phyloP scores from a whole-genome alignment of 2,113 vertebrate species.

The Notiomystis cincta region DNA sequence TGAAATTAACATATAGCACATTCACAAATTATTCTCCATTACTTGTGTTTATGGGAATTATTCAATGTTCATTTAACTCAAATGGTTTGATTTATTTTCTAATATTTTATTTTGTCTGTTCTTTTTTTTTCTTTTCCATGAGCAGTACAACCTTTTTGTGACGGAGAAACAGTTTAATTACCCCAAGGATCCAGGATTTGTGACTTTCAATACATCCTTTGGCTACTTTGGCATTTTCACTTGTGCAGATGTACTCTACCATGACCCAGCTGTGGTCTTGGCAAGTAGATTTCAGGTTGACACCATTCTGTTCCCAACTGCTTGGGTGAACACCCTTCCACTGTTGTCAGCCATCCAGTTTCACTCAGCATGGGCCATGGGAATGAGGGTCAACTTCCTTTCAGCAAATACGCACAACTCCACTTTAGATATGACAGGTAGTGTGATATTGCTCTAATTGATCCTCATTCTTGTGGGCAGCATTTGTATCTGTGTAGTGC shows the following conservation, averaged over 20 bases:
- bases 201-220: constrained; percentile 80
- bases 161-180: constrained; percentile 72
- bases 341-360: constrained; percentile 34
- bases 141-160: constrained; percentile 76
- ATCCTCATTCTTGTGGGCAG: neutral
- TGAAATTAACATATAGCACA: neutral
- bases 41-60: neutral
- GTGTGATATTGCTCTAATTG: neutral
- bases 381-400: constrained; percentile 46
- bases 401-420: constrained; percentile 65
- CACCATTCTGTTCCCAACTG: constrained; percentile 28
- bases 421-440: constrained; percentile 66
- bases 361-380: constrained; percentile 33
- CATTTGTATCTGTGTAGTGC: neutral
- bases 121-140: neutral
- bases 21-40: neutral
- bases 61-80: neutral
- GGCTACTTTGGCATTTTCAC: constrained; percentile 81
- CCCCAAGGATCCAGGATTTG: constrained; percentile 64
- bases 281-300: constrained; percentile 68
- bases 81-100: neutral
- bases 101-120: neutral
- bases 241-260: constrained; percentile 81
- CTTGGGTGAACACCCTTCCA: constrained; percentile 33
- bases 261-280: constrained; percentile 66